Percentiles rank a stretch among this genome's conserved stretches.
Conservation (phyloP, 2,888 invertebrate genomes). For the Polymixis flavicincta region DNA sequence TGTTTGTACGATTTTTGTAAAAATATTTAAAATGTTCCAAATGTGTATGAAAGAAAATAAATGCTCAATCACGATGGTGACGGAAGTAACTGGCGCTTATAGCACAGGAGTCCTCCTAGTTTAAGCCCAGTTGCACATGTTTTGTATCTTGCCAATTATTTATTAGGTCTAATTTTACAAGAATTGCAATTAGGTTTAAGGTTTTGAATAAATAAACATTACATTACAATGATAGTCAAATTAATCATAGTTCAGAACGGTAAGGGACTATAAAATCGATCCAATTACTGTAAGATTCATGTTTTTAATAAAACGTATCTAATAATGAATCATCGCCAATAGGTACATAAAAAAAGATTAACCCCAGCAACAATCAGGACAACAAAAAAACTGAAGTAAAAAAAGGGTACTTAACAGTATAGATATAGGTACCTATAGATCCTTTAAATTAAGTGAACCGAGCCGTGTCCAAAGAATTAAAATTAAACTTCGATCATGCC, state of each 20-base stretch:
- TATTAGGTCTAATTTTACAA: too few relatives aligned
- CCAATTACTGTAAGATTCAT: constrained; percentile 2
- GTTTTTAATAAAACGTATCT: neutral
- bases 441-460: constrained; percentile 51
- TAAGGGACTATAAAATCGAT: neutral
- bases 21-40: too few relatives aligned
- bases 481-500: constrained; percentile 61
- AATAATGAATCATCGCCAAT: constrained; percentile 29
- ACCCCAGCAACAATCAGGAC: constrained; percentile 10
- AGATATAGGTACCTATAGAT: constrained; percentile 26
- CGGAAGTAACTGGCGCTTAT: too few relatives aligned
- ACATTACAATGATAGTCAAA: too few relatives aligned
- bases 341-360: constrained; percentile 10
- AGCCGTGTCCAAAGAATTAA: constrained; percentile 54
- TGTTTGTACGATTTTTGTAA: too few relatives aligned
- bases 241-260: neutral
- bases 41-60: too few relatives aligned
- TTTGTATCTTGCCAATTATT: too few relatives aligned
- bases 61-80: too few relatives aligned
- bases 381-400: constrained; percentile 26
- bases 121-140: too few relatives aligned
- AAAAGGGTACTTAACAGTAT: constrained; percentile 15
- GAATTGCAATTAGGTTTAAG: too few relatives aligned
- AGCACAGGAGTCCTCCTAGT: too few relatives aligned
- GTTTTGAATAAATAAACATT: too few relatives aligned